Conservation (phyloP, 2,888 invertebrate genomes). For the Drosophila pseudotakahashii region DNA sequence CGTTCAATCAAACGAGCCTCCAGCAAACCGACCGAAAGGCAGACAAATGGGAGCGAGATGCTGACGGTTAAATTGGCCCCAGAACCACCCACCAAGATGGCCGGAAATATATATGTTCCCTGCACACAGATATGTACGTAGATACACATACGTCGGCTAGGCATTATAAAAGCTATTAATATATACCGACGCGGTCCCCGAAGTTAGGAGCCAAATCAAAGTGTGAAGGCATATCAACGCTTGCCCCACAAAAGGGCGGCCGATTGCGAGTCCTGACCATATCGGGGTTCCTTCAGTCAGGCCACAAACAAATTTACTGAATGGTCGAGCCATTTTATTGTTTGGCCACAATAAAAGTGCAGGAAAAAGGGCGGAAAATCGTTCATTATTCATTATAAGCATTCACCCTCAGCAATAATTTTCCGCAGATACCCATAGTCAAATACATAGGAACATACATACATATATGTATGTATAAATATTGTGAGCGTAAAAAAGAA, state of each 20-base stretch:
- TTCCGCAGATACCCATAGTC: conserved; percentile 35
- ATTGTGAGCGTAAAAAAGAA: conserved; percentile 29
- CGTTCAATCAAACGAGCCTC: conserved; percentile 68
- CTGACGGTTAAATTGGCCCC: conserved; percentile 73
- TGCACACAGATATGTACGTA: neutral
- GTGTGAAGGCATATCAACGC: conserved; percentile 62
- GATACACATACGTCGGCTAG: conserved; percentile 53
- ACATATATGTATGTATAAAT: conserved; percentile 9
- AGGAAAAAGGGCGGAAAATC: conserved; percentile 66
- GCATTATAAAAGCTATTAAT: conserved; percentile 76
- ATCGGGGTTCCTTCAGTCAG: conserved; percentile 2
- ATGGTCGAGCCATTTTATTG: conserved; percentile 67
- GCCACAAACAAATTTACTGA: conserved; percentile 62
- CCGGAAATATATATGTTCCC: conserved; percentile 5
- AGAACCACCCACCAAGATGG: conserved; percentile 31
- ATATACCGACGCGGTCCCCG: conserved; percentile 32
- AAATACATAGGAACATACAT: neutral
- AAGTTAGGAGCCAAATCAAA: conserved; percentile 58
- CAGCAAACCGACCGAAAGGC: conserved; percentile 29
- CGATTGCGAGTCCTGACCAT: conserved; percentile 11
- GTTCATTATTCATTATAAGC: conserved; percentile 77
- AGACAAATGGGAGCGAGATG: conserved; percentile 62
- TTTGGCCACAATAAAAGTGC: conserved; percentile 67
- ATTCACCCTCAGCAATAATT: conserved; percentile 71
- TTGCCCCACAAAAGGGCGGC: conserved; percentile 44